Conservation (phyloP, 1,140 invertebrate species). For the Panulirus ornatus region DNA sequence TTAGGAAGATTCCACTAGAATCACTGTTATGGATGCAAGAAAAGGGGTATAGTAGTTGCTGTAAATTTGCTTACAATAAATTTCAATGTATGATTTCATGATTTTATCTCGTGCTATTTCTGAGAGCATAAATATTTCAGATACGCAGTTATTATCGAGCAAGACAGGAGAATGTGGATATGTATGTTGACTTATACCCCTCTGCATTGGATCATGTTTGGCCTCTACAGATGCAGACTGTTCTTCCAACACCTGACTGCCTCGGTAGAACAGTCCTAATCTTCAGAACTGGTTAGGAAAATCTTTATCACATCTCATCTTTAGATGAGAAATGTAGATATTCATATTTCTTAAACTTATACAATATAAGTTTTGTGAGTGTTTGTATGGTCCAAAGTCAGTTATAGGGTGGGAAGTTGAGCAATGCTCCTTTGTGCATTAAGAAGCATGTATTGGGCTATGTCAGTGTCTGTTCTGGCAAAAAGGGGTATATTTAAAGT, state of each 20-base stretch:
- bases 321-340: neutral
- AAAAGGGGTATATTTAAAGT: too few species aligned
- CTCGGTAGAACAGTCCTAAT: conserved; percentile 71
- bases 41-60: neutral
- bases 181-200: conserved; percentile 60
- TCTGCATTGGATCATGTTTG: conserved; percentile 65
- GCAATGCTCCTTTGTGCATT: too few species aligned
- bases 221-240: conserved; percentile 68
- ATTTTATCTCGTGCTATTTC: too few species aligned
- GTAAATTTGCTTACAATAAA: neutral
- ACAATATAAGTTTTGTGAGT: neutral
- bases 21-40: neutral
- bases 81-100: too few species aligned
- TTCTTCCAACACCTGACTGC: conserved; percentile 59
- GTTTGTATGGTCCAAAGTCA: too few species aligned
- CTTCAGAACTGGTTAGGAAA: conserved; percentile 65
- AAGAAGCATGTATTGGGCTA: too few species aligned
- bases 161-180: conserved; percentile 59
- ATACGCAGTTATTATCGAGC: conserved; percentile 70
- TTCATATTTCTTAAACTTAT: neutral
- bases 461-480: too few species aligned
- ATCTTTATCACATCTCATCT: neutral
- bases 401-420: too few species aligned
- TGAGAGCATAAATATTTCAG: too few species aligned
- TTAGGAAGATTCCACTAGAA: too few species aligned